Percentiles rank a stretch among this genome's conserved stretches.
Conservation (phyloP, 2,113 vertebrate species). For the Campylorhamphus procurvoides region DNA sequence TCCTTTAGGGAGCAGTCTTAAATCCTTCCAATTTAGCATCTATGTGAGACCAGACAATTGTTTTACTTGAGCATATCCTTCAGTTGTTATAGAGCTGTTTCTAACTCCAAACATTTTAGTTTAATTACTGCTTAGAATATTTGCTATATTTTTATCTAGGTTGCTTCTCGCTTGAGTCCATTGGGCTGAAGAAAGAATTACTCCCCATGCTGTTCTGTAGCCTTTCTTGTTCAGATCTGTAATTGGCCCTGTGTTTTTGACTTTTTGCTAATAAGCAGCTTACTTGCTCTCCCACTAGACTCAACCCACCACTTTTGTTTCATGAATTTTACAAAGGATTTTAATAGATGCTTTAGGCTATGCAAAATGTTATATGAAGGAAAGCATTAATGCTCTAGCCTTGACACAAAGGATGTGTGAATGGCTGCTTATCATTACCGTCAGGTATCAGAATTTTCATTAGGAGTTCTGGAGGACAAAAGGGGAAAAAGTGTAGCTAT, state of each 20-base stretch:
- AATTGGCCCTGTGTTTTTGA: slow-evolving; percentile 99
- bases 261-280: slow-evolving; percentile 99
- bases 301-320: slow-evolving; percentile 99
- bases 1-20: slow-evolving; percentile 94
- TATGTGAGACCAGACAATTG: slow-evolving; percentile 88
- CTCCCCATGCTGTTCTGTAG: slow-evolving; percentile 95
- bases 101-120: slow-evolving; percentile 96
- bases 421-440: slow-evolving; percentile 98
- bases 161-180: slow-evolving; percentile 90
- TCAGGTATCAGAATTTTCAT: slow-evolving; percentile 98
- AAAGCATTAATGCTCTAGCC: slow-evolving; percentile 92
- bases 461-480: slow-evolving; percentile 95
- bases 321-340: slow-evolving; percentile 99
- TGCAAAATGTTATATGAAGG: slow-evolving; percentile 99
- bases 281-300: slow-evolving; percentile 99
- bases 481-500: slow-evolving; percentile 84
- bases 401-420: slow-evolving; percentile 93
- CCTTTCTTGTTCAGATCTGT: slow-evolving; percentile 96
- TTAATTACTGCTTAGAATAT: slow-evolving; percentile 98
- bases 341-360: slow-evolving; percentile 99
- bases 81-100: slow-evolving; percentile 94
- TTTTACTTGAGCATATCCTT: slow-evolving; percentile 95
- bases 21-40: slow-evolving; percentile 99
- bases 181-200: slow-evolving; percentile 94
- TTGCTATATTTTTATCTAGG: slow-evolving; percentile 84